These are phyloP conservation scores for Keiferia lycopersicella DNA, from an alignment of 2,888 invertebrate genomes.

Conservation along the genomic window DNA sequence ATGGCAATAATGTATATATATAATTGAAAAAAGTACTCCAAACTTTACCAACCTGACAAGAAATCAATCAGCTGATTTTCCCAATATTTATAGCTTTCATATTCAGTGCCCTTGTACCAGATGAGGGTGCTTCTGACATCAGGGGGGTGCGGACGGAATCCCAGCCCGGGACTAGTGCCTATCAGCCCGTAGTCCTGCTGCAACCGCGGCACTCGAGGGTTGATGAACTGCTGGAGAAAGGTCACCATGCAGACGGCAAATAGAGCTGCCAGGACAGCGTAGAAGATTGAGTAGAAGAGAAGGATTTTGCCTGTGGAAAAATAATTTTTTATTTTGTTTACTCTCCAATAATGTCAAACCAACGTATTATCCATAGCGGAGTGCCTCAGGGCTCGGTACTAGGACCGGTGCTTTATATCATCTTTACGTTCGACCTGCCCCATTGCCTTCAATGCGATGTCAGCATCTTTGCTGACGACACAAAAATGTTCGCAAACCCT, in stretches of 20 bases:
- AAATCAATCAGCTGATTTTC: conserved; percentile 88
- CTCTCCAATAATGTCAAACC: no score
- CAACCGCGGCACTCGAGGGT: conserved; percentile 93
- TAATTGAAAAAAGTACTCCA: no score
- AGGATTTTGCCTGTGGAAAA: conserved; percentile 90
- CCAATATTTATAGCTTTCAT: conserved; percentile 90
- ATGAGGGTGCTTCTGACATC: conserved; percentile 97
- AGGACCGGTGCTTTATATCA: no score
- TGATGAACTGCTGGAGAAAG: conserved; percentile 94
- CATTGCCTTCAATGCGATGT: no score
- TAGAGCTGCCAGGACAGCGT: conserved; percentile 91
- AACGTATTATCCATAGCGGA: no score
- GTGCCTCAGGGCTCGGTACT: no score
- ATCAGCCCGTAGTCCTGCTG: conserved; percentile 91
- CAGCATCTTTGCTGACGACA: no score
- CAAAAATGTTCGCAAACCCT: no score
- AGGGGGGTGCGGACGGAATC: conserved; percentile 95
- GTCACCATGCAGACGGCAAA: conserved; percentile 96
- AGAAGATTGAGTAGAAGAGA: conserved; percentile 96
- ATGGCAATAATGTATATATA: no score
- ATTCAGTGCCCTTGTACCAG: conserved; percentile 93
- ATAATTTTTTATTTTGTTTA: no score
- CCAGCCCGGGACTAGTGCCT: conserved; percentile 96
- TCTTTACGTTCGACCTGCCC: no score
- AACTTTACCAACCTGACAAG: conserved; percentile 85